phyloP scores from a whole-genome alignment of 2,797 vertebrate species.

The Falco columbarius region DNA sequence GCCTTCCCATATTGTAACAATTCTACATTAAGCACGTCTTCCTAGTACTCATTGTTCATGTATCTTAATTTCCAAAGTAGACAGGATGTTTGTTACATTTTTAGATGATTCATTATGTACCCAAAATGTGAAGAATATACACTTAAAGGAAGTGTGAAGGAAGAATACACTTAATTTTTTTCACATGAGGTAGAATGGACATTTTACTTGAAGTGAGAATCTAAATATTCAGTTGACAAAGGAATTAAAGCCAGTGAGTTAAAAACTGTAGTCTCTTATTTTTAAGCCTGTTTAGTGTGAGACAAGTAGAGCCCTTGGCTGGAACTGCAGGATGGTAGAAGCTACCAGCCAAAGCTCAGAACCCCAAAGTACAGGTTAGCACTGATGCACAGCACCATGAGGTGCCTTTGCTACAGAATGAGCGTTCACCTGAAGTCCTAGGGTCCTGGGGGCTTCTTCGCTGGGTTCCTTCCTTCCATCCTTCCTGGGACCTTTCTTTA shows the following conservation, averaged over 20 bases:
- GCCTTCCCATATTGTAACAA: not conserved
- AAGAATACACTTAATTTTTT: not conserved
- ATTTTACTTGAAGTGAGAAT: not conserved
- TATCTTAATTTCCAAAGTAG: not conserved
- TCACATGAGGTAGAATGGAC: not conserved
- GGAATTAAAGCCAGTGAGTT: not conserved
- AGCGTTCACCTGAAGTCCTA: not conserved
- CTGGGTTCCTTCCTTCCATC: not conserved
- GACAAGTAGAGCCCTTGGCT: not conserved
- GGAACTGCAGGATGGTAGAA: not conserved
- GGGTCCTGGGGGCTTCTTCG: not conserved
- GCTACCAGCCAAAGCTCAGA: not conserved
- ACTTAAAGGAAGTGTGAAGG: too few species aligned
- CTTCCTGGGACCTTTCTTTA: not conserved
- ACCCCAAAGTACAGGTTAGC: not conserved
- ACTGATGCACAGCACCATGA: not conserved
- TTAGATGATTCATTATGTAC: not conserved
- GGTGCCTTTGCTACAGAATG: not conserved
- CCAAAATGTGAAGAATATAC: not conserved
- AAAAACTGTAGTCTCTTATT: not conserved
- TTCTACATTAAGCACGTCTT: not conserved
- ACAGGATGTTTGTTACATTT: not conserved
- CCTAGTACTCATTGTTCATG: not conserved
- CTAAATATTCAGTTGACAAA: not conserved
- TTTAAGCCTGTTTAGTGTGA: not conserved